Conservation (phyloP, 2,888 invertebrate species). For the Ornithoptera alexandrae region DNA sequence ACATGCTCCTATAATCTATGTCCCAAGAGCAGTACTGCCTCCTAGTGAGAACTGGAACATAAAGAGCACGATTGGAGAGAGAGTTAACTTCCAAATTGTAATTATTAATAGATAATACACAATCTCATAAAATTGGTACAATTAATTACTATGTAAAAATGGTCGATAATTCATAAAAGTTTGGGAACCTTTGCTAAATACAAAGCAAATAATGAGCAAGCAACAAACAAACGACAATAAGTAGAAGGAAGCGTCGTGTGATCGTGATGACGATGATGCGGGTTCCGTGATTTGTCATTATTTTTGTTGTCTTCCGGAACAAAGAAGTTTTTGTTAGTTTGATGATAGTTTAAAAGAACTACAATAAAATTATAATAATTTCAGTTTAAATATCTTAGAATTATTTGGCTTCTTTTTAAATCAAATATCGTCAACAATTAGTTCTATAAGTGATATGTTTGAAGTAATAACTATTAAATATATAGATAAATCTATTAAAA, state of each 20-base stretch:
- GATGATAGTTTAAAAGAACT: conserved; percentile 5
- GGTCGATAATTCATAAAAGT: too few species aligned
- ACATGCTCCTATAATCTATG: too few species aligned
- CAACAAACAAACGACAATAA: conserved; percentile 13
- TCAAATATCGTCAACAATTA: background rate
- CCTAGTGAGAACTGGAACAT: too few species aligned
- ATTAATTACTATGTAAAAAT: too few species aligned
- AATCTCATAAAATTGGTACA: too few species aligned
- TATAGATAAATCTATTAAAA: background rate
- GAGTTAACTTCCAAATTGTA: too few species aligned
- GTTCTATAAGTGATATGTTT: background rate
- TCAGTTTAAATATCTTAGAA: too few species aligned
- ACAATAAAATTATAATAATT: background rate
- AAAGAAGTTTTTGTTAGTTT: conserved; percentile 7
- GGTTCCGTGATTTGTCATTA: conserved; percentile 26
- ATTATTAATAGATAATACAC: too few species aligned
- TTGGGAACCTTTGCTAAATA: too few species aligned
- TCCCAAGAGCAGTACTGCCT: too few species aligned
- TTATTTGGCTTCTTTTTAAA: too few species aligned
- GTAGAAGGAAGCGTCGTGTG: conserved; percentile 13
- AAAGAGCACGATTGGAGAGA: too few species aligned
- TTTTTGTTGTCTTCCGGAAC: conserved; percentile 16
- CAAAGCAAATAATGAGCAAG: conserved; percentile 2
- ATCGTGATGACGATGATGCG: conserved; percentile 14
- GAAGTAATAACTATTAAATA: background rate